Conservation (phyloP, 2,888 invertebrate species). For the Drosophila neoperkinsi region DNA sequence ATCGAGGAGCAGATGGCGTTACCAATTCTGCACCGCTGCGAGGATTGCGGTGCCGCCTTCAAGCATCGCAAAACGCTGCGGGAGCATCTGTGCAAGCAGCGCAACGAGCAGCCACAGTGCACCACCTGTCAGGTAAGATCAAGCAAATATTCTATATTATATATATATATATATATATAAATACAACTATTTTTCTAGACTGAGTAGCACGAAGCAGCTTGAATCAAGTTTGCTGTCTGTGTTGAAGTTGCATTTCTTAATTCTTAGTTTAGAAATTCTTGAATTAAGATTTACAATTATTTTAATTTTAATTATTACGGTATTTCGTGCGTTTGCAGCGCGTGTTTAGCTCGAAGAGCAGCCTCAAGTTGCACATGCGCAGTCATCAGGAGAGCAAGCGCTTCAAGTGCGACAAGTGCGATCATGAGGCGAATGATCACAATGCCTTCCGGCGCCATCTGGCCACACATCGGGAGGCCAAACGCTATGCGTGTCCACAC, state of each 20-base stretch:
- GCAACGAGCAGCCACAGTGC: constrained; percentile 86
- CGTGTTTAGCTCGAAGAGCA: constrained; percentile 85
- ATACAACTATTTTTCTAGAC: no score
- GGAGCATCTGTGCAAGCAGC: constrained; percentile 86
- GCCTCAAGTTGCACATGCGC: constrained; percentile 86
- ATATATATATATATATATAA: no score
- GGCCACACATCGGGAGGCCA: constrained; percentile 89
- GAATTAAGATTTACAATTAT: neutral
- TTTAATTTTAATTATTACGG: neutral
- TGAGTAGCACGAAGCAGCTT: no score
- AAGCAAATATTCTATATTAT: neutral
- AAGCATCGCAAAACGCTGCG: constrained; percentile 85
- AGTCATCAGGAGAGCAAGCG: constrained; percentile 84
- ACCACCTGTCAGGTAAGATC: constrained; percentile 50
- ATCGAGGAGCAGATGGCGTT: neutral
- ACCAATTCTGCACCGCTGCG: constrained; percentile 84
- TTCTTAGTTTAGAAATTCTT: neutral
- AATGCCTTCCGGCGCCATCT: constrained; percentile 93
- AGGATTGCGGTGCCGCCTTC: constrained; percentile 82
- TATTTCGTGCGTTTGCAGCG: constrained; percentile 42
- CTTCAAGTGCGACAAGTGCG: constrained; percentile 90
- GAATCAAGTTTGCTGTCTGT: neutral
- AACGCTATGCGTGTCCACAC: constrained; percentile 91
- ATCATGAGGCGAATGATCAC: constrained; percentile 91
- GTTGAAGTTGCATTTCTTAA: neutral